Conservation (phyloP, 1,140 invertebrate genomes). For the Condylostylus longicornis region DNA sequence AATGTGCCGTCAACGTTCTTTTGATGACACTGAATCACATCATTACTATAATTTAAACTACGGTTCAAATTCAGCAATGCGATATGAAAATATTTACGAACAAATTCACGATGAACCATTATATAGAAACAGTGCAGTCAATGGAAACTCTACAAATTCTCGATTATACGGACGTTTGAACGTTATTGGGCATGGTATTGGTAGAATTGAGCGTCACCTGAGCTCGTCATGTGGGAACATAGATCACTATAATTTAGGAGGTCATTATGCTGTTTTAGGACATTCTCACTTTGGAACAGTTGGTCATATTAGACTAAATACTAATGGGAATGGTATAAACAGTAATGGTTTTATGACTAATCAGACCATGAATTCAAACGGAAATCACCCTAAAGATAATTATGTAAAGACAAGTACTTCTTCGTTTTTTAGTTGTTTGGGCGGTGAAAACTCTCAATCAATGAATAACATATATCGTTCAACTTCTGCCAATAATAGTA, state of each 20-base stretch:
- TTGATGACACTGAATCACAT: constrained; percentile 30
- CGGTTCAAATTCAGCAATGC: constrained; percentile 14
- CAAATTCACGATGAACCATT: constrained; percentile 36
- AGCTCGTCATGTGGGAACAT: constrained; percentile 41
- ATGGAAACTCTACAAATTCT: constrained; percentile 26
- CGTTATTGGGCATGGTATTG: constrained; percentile 38
- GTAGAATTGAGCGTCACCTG: constrained; percentile 39
- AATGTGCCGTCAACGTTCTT: constrained; percentile 21
- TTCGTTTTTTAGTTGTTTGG: constrained; percentile 29
- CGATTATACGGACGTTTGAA: constrained; percentile 39
- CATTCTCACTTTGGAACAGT: constrained; percentile 30
- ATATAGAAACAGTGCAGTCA: constrained; percentile 16
- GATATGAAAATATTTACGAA: constrained; percentile 36
- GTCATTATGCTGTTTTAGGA: constrained; percentile 28
- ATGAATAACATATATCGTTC: constrained; percentile 31
- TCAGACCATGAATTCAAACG: constrained; percentile 5
- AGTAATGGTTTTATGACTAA: constrained; percentile 4
- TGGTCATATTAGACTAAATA: constrained; percentile 28
- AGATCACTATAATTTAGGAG: constrained; percentile 35
- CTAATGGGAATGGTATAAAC: constrained; percentile 8
- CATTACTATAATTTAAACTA: constrained; percentile 25
- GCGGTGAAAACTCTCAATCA: constrained; percentile 30
- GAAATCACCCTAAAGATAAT: constrained; percentile 16
- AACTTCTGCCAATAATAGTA: constrained; percentile 9
- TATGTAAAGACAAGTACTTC: constrained; percentile 27